These are phyloP conservation scores for Centropyge bicolor DNA, from an alignment of 2,797 vertebrate genomes.

Conservation along the genomic window DNA sequence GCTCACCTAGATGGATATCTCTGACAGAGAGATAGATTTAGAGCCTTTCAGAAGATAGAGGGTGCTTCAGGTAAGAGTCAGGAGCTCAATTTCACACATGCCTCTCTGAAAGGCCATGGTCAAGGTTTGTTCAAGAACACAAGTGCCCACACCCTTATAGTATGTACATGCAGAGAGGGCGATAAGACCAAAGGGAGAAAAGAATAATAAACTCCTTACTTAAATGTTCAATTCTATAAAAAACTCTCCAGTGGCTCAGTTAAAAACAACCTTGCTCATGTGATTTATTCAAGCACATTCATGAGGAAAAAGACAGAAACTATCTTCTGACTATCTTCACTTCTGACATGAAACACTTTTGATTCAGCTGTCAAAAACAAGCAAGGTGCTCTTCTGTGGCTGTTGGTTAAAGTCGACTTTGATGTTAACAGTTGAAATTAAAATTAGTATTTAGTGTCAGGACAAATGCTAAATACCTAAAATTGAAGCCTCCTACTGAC, in stretches of 20 bases:
- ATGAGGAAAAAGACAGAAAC: neutral
- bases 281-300: neutral
- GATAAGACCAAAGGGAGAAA: neutral
- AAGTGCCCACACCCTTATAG: neutral
- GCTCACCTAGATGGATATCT: neutral
- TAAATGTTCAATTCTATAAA: neutral
- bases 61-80: neutral
- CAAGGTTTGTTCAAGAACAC: neutral
- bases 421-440: too few relatives aligned
- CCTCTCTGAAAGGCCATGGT: neutral
- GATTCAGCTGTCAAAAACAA: neutral
- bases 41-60: neutral
- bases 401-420: neutral
- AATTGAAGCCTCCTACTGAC: too few relatives aligned
- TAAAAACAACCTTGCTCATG: neutral
- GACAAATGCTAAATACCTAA: too few relatives aligned
- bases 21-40: neutral
- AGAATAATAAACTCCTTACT: neutral
- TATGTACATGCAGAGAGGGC: neutral
- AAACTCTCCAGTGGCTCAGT: neutral
- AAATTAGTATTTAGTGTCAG: too few relatives aligned
- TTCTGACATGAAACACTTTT: neutral
- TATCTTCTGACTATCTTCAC: neutral
- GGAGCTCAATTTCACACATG: neutral
- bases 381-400: neutral